Conservation (phyloP, 2,888 invertebrate species). For the Erebia ligea region DNA sequence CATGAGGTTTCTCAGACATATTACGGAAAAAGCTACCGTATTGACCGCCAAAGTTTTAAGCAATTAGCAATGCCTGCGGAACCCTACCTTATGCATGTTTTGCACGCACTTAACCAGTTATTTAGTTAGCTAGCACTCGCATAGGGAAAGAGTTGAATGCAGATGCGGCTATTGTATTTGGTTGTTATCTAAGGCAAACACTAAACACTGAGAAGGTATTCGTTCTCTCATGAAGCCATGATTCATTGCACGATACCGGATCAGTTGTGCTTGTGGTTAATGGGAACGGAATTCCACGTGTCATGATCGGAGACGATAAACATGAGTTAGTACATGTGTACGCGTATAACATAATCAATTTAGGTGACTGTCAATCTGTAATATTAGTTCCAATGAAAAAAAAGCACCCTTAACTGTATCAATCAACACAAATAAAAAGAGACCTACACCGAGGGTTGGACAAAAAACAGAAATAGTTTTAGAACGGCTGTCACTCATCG, state of each 20-base stretch:
- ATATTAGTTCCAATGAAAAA: slow-evolving; percentile 15
- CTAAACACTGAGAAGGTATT: slow-evolving; percentile 9
- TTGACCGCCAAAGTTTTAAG: too few species aligned
- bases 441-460: slow-evolving; percentile 35
- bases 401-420: slow-evolving; percentile 31
- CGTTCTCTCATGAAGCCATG: slow-evolving; percentile 3
- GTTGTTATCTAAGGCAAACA: slow-evolving; percentile 12
- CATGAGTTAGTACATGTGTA: slow-evolving; percentile 19
- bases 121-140: slow-evolving; percentile 39
- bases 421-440: slow-evolving; percentile 34
- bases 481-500: slow-evolving; percentile 47
- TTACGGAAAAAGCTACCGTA: too few species aligned
- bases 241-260: slow-evolving; percentile 23
- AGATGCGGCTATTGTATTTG: slow-evolving; percentile 35
- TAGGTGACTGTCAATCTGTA: slow-evolving; percentile 23
- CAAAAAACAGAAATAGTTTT: slow-evolving; percentile 45
- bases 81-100: too few species aligned
- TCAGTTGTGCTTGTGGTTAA: slow-evolving; percentile 17
- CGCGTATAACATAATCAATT: slow-evolving; percentile 22
- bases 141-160: slow-evolving; percentile 38
- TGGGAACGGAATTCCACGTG: slow-evolving; percentile 19
- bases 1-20: too few species aligned
- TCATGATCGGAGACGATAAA: slow-evolving; percentile 29
- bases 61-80: too few species aligned
- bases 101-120: too few species aligned